Conservation (phyloP, 2,888 invertebrate genomes). For the Eugnorisma glareosa region DNA sequence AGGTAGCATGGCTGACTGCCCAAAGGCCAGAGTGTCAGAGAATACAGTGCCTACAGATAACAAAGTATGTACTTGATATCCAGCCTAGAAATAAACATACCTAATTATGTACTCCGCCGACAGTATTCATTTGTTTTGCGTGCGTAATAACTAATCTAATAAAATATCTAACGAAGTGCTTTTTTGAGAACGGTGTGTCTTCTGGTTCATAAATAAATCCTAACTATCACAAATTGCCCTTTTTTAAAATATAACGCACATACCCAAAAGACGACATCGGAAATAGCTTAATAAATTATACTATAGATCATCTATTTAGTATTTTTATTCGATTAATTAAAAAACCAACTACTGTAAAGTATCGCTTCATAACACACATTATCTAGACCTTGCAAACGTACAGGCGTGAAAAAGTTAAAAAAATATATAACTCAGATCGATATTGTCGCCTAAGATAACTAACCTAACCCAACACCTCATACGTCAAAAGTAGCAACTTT, state of each 20-base stretch:
- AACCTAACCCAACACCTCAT: too few relatives aligned
- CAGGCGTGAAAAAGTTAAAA: too few relatives aligned
- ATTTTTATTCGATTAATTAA: too few relatives aligned
- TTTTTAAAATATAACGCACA: neutral
- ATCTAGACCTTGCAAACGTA: too few relatives aligned
- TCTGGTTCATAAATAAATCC: neutral
- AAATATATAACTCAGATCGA: too few relatives aligned
- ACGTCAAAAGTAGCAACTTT: too few relatives aligned
- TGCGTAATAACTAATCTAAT: conserved; percentile 17
- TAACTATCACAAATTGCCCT: neutral
- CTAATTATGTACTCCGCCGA: neutral
- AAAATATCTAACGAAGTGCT: neutral
- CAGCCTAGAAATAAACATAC: neutral
- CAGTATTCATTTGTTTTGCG: neutral
- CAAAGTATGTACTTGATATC: neutral
- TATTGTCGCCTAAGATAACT: too few relatives aligned
- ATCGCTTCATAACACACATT: too few relatives aligned
- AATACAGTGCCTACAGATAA: neutral
- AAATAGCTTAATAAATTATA: too few relatives aligned
- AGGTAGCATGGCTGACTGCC: neutral
- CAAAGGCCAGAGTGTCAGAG: too few relatives aligned
- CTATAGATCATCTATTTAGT: too few relatives aligned
- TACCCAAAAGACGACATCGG: neutral
- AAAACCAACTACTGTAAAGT: too few relatives aligned
- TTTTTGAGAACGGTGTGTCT: neutral